These are phyloP conservation scores for Pardalotus punctatus DNA, from an alignment of 2,113 vertebrate genomes.

Conservation along the genomic window DNA sequence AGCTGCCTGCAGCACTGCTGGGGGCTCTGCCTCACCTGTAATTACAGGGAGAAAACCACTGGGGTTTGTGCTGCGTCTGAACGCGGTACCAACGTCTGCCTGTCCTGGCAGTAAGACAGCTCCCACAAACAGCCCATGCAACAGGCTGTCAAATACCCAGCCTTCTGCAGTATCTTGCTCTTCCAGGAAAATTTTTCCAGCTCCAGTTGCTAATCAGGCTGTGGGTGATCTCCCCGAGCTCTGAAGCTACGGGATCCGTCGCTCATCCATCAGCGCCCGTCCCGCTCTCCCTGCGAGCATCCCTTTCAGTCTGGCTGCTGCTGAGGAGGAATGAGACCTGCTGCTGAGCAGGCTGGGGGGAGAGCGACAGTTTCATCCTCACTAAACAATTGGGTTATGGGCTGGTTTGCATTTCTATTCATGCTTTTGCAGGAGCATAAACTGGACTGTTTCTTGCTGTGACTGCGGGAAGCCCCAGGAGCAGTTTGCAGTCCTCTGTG, in stretches of 20 bases:
- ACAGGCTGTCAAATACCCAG: slow-evolving; percentile 1
- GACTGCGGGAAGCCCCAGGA: neutral
- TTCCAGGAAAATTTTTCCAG: neutral
- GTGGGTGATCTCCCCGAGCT: neutral
- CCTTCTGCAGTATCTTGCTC: neutral
- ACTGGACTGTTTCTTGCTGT: neutral
- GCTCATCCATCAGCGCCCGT: neutral
- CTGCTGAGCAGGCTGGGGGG: neutral
- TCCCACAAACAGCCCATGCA: neutral
- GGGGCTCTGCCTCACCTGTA: neutral
- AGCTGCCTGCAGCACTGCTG: neutral
- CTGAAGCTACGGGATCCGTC: neutral
- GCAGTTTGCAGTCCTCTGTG: neutral
- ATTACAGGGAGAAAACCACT: neutral
- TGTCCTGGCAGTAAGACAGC: neutral
- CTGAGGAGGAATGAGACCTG: neutral
- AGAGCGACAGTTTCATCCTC: neutral
- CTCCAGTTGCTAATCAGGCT: neutral
- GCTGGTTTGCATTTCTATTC: neutral
- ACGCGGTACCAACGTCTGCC: neutral
- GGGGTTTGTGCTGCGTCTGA: neutral
- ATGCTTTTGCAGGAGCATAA: neutral
- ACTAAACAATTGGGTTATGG: neutral
- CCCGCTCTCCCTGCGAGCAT: neutral
- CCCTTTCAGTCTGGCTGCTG: neutral